These are phyloP conservation scores for Oligia fasciuncula DNA, from an alignment of 2,888 invertebrate species.

Conservation along the genomic window DNA sequence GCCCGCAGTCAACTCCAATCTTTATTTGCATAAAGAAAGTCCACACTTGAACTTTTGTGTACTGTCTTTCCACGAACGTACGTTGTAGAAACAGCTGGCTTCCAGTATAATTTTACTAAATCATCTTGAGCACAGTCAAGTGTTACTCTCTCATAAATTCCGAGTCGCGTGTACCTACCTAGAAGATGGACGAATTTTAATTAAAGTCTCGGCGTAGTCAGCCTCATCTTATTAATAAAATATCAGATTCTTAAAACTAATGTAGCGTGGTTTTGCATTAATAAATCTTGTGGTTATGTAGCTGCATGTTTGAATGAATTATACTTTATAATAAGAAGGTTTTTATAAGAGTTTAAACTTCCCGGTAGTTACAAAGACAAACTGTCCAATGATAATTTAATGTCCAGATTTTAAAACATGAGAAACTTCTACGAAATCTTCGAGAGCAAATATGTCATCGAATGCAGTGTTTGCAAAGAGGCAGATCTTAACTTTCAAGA, in stretches of 20 bases:
- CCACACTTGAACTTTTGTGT: constrained; percentile 45
- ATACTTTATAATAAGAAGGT: constrained; percentile 48
- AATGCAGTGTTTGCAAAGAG: not conserved
- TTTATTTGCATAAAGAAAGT: constrained; percentile 52
- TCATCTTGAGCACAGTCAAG: constrained; percentile 72
- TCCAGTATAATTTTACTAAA: constrained; percentile 72
- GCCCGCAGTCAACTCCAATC: constrained; percentile 17
- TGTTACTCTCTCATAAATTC: constrained; percentile 73
- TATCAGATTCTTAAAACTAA: constrained; percentile 65
- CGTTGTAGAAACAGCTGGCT: constrained; percentile 71
- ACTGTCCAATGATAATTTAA: constrained; percentile 19
- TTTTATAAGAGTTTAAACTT: constrained; percentile 33
- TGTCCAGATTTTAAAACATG: not conserved
- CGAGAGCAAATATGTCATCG: not conserved
- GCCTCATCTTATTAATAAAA: constrained; percentile 66
- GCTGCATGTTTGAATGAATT: constrained; percentile 43
- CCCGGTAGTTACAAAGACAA: constrained; percentile 16
- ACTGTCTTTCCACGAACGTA: constrained; percentile 48
- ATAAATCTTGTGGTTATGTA: constrained; percentile 54
- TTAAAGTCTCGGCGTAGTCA: constrained; percentile 70
- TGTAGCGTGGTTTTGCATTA: constrained; percentile 56
- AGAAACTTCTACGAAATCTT: not conserved
- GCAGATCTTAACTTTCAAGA: not conserved
- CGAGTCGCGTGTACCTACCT: constrained; percentile 61
- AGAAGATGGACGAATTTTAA: constrained; percentile 75